Percentiles rank a stretch among this genome's conserved stretches.
Evolutionary conservation across 35 echinoderm and acorn worm species (phyloP).

Genomic region (Eucidaris tribuloides): DNA sequence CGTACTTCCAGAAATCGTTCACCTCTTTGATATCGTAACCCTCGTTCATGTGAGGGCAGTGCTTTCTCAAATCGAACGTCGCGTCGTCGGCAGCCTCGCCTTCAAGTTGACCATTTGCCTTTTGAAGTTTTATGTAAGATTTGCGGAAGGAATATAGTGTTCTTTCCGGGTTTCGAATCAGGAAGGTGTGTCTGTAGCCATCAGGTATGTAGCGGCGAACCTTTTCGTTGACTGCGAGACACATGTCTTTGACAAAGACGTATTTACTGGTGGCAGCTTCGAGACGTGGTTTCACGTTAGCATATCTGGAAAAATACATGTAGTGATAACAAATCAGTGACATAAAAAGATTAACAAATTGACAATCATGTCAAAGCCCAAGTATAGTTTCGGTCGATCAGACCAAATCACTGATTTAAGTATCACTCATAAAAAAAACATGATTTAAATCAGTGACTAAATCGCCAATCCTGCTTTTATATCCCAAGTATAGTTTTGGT

Average conservation of each 20-base stretch:
- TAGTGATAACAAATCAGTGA: no score
- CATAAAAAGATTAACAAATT: no score
- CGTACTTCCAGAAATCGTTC: constrained; percentile 49
- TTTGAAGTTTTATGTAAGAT: not conserved
- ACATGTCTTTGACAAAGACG: constrained; percentile 28
- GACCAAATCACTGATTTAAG: no score
- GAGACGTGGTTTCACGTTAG: not conserved
- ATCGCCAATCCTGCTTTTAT: no score
- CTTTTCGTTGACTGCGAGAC: constrained; percentile 4
- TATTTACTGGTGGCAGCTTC: not conserved
- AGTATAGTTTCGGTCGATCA: no score
- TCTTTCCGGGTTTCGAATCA: not conserved
- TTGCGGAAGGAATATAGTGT: not conserved
- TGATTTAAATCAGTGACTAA: no score
- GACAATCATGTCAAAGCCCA: no score
- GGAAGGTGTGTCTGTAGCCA: constrained; percentile 2
- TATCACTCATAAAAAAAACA: no score
- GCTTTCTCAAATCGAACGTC: not conserved
- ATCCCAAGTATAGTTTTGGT: no score
- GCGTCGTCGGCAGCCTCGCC: not conserved
- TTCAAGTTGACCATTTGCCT: not conserved
- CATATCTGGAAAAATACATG: not conserved
- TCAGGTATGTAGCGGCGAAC: not conserved
- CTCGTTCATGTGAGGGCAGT: not conserved
- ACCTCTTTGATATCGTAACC: constrained; percentile 17